Evolutionary conservation across 2,888 invertebrate species (phyloP).

Genomic region (Allacma fusca): DNA sequence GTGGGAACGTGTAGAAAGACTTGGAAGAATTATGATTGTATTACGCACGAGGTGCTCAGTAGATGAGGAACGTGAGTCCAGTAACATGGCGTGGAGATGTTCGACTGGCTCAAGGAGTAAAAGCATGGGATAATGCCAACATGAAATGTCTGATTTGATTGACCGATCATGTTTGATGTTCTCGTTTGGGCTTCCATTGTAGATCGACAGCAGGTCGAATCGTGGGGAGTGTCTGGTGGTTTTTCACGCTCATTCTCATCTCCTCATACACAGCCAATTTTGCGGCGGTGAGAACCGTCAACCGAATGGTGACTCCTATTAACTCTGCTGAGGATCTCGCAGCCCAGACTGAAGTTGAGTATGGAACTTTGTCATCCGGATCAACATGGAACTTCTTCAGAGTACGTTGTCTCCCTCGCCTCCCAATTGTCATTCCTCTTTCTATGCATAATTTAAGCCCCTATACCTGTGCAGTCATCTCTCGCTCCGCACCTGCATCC

Average conservation of each 20-base stretch:
- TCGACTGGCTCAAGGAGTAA: conserved; percentile 16
- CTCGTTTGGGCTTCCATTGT: background rate
- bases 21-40: too few species aligned
- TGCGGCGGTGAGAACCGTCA: conserved; percentile 93
- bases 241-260: conserved; percentile 96
- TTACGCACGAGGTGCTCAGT: conserved; percentile 21
- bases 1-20: too few species aligned
- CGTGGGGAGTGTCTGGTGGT: conserved; percentile 99
- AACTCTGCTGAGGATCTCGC: conserved; percentile 90
- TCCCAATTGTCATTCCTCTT: background rate
- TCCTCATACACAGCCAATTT: conserved; percentile 99
- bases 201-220: conserved; percentile 91
- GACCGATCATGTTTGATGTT: conserved; percentile 35
- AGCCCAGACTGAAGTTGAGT: conserved; percentile 91
- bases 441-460: background rate
- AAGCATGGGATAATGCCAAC: conserved; percentile 25
- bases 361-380: conserved; percentile 80
- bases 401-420: conserved; percentile 67
- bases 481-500: too few species aligned
- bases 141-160: conserved; percentile 37
- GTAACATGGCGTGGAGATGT: conserved; percentile 8
- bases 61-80: conserved; percentile 31
- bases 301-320: conserved; percentile 95
- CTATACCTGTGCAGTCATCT: too few species aligned
- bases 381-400: conserved; percentile 89